Conservation (phyloP, 2,113 vertebrate genomes). For the Donacobius atricapilla region DNA sequence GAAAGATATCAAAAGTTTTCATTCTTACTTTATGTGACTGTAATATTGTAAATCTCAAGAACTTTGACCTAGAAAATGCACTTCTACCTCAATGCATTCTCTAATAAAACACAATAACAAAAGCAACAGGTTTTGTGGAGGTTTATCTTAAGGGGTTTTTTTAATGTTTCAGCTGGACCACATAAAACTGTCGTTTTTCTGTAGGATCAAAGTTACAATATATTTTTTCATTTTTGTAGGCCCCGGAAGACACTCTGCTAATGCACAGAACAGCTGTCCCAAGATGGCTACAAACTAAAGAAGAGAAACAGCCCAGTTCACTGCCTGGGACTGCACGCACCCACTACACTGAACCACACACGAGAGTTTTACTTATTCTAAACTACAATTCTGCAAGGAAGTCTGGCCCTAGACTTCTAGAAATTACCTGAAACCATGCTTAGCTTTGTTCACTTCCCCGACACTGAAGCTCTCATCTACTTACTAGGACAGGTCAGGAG, state of each 20-base stretch:
- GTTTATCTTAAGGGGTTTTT: neutral
- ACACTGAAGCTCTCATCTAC: neutral
- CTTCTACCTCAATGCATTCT: neutral
- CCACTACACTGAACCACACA: fast-evolving
- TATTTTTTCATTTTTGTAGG: neutral
- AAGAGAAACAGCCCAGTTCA: neutral
- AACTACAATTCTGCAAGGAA: neutral
- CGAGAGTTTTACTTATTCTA: neutral
- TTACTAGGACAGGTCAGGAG: neutral
- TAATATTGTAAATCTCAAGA: neutral
- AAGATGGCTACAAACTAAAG: neutral
- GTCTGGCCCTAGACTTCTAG: neutral
- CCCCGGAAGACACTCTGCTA: neutral
- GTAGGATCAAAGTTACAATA: neutral
- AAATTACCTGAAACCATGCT: neutral
- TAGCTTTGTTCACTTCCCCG: neutral
- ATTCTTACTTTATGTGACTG: neutral
- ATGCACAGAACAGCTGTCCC: neutral
- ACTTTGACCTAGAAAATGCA: neutral
- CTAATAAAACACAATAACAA: neutral
- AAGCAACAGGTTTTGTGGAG: neutral
- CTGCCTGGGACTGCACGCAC: neutral
- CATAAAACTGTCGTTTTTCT: neutral
- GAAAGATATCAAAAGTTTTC: neutral
- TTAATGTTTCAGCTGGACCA: neutral